These are phyloP conservation scores for Bos indicus DNA, from an alignment of 2,113 vertebrate genomes.

Conservation along the genomic window DNA sequence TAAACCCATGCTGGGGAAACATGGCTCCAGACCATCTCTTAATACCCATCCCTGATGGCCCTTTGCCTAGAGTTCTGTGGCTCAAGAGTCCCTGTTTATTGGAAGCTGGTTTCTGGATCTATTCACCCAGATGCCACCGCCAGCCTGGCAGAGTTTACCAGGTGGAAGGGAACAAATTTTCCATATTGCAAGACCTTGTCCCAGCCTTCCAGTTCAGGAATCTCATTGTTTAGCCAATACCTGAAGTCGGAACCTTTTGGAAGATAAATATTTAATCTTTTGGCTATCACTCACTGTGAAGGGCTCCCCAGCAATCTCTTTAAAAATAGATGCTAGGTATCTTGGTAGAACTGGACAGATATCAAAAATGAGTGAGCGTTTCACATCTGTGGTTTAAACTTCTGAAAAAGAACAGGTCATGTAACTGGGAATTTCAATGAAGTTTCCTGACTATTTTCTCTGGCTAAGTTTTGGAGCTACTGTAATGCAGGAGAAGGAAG, in stretches of 20 bases:
- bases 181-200: conserved; percentile 51
- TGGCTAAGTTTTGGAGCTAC: background rate
- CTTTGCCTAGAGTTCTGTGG: background rate
- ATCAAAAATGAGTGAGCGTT: conserved; percentile 28
- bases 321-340: conserved; percentile 54
- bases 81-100: conserved; percentile 60
- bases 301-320: conserved; percentile 42
- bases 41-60: background rate
- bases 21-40: background rate
- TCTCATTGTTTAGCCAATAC: conserved; percentile 72
- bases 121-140: conserved; percentile 63
- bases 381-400: conserved; percentile 34
- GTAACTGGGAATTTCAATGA: background rate
- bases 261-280: conserved; percentile 72
- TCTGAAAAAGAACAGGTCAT: conserved; percentile 49
- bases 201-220: conserved; percentile 37
- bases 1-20: background rate
- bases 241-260: conserved; percentile 69
- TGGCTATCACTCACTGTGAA: conserved; percentile 46
- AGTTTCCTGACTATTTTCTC: background rate
- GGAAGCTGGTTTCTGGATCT: conserved; percentile 69
- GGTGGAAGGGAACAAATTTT: conserved; percentile 69
- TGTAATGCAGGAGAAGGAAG: background rate
- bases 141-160: conserved; percentile 65
- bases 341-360: conserved; percentile 24